phyloP scores from a whole-genome alignment of 2,113 vertebrate species.

The Callochromis pleurospilus region DNA sequence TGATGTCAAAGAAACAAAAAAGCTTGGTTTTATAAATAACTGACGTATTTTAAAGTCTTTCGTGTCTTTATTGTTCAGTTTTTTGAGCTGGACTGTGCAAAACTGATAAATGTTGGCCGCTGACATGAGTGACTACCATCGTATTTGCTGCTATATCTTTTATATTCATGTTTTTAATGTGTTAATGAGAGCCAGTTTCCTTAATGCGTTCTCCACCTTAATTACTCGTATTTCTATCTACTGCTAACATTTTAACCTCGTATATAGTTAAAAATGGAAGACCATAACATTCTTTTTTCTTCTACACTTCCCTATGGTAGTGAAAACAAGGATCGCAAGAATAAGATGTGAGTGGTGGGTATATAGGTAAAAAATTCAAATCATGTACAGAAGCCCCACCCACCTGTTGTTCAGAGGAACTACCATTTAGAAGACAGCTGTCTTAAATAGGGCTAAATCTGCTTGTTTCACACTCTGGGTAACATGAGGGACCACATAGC shows the following conservation, averaged over 20 bases:
- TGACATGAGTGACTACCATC: not conserved
- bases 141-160: not conserved
- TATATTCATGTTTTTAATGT: not conserved
- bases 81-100: not conserved
- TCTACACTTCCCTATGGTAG: not conserved
- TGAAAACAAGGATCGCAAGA: not conserved
- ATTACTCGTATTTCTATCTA: not conserved
- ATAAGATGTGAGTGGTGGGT: not conserved
- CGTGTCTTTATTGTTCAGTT: not conserved
- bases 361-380: not conserved
- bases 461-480: not conserved
- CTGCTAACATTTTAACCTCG: not conserved
- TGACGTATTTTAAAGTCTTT: not conserved
- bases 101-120: not conserved
- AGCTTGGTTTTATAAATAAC: not conserved
- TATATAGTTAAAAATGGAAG: not conserved
- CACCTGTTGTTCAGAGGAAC: not conserved
- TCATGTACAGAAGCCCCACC: not conserved
- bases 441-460: not conserved
- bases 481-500: not conserved
- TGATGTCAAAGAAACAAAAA: not conserved
- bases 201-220: not conserved
- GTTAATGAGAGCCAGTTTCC: not conserved
- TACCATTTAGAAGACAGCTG: not conserved
- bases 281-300: not conserved